Evolutionary conservation across 1,140 invertebrate species (phyloP), one percentile per base, ranked within the genome.

Genomic region (Eueides isabella): DNA sequence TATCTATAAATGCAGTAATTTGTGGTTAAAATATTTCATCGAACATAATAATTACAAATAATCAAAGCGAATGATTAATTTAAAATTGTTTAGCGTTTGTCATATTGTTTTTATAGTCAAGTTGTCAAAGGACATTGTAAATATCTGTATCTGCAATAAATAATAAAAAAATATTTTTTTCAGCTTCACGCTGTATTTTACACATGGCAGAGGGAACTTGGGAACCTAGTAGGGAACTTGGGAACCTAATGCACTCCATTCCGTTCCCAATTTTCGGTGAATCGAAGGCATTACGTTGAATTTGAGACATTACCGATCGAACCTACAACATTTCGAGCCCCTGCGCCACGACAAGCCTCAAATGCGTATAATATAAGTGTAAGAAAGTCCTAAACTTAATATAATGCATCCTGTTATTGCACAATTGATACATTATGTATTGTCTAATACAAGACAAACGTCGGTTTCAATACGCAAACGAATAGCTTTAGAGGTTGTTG

Each of bases 401-500:
- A 29, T 66, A 67, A 64, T 75, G 79, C 72, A 81, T 83, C 62
- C 71, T 75, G 71, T 73, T 75, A 84, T 84, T 83, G 81, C 77
- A 80, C 80, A 85, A 81, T 77, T 71, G 70, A 76, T 83, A 79
- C 78, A 78, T 84, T 74, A 86, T 84, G 76, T 76, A 86, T 80
- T 31, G 63, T 76, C 69, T 78, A 82, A 81, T 74, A 74, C 55
- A 61, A 69, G 68, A 67, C 77, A 74, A 78, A 78, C 74, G 80
- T 79, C 76, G 63, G 73, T 75, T 61, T 62, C 62, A 23, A 35
- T 71, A 76, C 75, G 70, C 67, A 76, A 35, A 41, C 31, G 82
- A 85, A 85, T 85, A 70, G 61, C 55, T 85, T 85, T 80, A 72
- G 38, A 80, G 84, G 82, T 78, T 84, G 76, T 84, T 86, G 84